These are phyloP conservation scores for Dicycla oo DNA, from an alignment of 2,888 invertebrate species.

Conservation along the genomic window DNA sequence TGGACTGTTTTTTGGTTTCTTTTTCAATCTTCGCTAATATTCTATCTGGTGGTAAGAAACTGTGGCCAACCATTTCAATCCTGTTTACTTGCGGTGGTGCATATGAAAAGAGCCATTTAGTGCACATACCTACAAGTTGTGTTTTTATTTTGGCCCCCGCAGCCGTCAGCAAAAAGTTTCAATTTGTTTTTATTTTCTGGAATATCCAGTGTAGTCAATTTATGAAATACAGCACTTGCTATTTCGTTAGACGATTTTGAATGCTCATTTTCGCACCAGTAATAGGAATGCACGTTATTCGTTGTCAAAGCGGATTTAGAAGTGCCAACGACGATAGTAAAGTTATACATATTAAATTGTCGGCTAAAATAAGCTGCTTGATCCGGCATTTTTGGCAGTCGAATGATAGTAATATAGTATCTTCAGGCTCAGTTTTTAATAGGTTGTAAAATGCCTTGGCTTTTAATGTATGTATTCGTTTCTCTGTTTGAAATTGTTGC, in stretches of 20 bases:
- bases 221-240: constrained; percentile 19
- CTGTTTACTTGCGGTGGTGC: constrained; percentile 10
- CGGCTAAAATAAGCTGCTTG: constrained; percentile 25
- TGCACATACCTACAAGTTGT: constrained; percentile 17
- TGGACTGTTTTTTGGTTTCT: neutral
- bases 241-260: constrained; percentile 12
- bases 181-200: constrained; percentile 7
- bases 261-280: constrained; percentile 32
- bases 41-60: constrained; percentile 9
- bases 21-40: constrained; percentile 12
- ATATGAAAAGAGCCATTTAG: constrained; percentile 9
- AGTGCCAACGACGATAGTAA: constrained; percentile 21
- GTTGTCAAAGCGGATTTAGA: constrained; percentile 24
- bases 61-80: constrained; percentile 9
- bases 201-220: constrained; percentile 13
- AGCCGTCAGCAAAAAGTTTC: constrained; percentile 12
- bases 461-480: constrained; percentile 28
- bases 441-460: constrained; percentile 27
- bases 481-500: constrained; percentile 15
- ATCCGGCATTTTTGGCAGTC: constrained; percentile 21
- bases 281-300: constrained; percentile 28
- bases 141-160: constrained; percentile 15
- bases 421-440: constrained; percentile 12
- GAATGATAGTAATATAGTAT: constrained; percentile 7
- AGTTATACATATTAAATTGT: constrained; percentile 21